Percentiles rank a stretch among this genome's conserved stretches.
These are phyloP conservation scores for Crotalus horridus DNA, from an alignment of 2,113 vertebrate species.

Conservation along the genomic window DNA sequence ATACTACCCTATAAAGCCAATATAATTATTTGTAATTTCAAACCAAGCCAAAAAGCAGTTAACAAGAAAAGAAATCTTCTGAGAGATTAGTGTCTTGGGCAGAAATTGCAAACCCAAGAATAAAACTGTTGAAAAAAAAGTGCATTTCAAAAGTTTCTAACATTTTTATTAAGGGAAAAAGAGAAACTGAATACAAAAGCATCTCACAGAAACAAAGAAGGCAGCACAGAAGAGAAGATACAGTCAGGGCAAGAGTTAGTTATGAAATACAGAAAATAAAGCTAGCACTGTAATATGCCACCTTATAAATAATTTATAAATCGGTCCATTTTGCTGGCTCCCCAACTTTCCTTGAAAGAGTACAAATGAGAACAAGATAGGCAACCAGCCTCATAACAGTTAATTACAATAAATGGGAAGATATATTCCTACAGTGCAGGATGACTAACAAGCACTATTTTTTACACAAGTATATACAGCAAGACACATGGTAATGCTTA, in stretches of 20 bases:
- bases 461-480: conserved; percentile 8
- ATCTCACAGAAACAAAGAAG: conserved; percentile 57
- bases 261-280: conserved; percentile 55
- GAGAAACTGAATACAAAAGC: conserved; percentile 63
- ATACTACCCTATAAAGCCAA: background rate
- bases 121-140: conserved; percentile 64
- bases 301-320: conserved; percentile 15
- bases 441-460: conserved; percentile 2
- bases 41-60: conserved; percentile 5
- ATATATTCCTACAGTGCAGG: conserved; percentile 24
- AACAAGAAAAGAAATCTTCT: conserved; percentile 22
- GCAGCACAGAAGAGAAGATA: conserved; percentile 59
- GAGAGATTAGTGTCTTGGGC: conserved; percentile 47
- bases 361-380: conserved; percentile 18
- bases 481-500: conserved; percentile 6
- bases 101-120: conserved; percentile 57
- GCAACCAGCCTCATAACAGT: conserved; percentile 17
- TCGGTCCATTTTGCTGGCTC: conserved; percentile 22
- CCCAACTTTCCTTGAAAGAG: conserved; percentile 4
- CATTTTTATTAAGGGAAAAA: conserved; percentile 66
- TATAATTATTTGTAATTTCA: conserved; percentile 18
- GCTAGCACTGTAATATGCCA: conserved; percentile 29
- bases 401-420: conserved; percentile 21
- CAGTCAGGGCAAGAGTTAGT: conserved; percentile 61
- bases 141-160: conserved; percentile 66